These are phyloP conservation scores for Meliscaeva auricollis DNA, from an alignment of 2,888 invertebrate species.

Conservation along the genomic window DNA sequence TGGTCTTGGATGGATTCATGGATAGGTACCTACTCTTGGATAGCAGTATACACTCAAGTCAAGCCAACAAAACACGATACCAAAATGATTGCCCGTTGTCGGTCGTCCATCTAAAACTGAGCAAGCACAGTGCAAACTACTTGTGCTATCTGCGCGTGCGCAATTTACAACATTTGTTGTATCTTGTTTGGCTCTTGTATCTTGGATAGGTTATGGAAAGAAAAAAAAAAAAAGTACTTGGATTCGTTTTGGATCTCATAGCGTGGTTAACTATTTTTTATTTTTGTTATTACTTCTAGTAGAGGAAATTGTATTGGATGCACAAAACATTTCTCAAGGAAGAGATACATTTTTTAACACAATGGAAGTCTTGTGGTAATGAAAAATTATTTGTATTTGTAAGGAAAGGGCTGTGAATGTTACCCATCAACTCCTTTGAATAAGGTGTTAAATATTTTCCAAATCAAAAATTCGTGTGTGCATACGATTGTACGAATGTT, in stretches of 20 bases:
- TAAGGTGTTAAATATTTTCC: no score
- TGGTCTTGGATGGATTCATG: conserved; percentile 53
- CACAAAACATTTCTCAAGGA: background rate
- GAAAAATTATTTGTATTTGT: no score
- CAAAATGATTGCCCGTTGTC: conserved; percentile 50
- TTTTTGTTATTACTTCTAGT: background rate
- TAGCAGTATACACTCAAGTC: background rate
- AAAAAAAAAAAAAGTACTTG: background rate
- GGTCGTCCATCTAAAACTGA: conserved; percentile 52
- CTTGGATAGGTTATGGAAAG: conserved; percentile 12
- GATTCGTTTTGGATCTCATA: conserved; percentile 29
- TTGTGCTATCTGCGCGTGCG: conserved; percentile 75
- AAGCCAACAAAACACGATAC: conserved; percentile 50
- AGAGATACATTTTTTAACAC: background rate
- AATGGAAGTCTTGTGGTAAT: background rate
- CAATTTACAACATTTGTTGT: conserved; percentile 74
- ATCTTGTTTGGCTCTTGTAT: conserved; percentile 46
- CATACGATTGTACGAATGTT: no score
- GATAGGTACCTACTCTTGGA: conserved; percentile 1
- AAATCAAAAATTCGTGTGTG: no score
- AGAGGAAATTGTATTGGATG: conserved; percentile 12
- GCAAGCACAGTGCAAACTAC: conserved; percentile 60
- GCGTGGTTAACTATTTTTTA: background rate
- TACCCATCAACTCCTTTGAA: no score
- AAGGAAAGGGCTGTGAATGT: no score